phyloP scores from a whole-genome alignment of 2,113 vertebrate genomes.

The Rhynchomys soricoides region DNA sequence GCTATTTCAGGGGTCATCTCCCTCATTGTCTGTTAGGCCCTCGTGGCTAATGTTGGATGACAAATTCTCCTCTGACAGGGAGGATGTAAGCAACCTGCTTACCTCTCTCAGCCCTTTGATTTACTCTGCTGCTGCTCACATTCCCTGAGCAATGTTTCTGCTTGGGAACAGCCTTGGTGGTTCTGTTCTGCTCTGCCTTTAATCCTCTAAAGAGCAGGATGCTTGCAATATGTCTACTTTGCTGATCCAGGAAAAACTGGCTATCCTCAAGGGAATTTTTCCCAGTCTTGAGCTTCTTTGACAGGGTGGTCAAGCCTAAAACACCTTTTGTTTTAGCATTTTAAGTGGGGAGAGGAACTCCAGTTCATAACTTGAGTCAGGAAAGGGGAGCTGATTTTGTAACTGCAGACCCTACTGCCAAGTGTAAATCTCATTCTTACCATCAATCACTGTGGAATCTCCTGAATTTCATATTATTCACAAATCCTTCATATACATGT shows the following conservation, averaged over 20 bases:
- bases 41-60: not conserved
- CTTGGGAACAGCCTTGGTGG: not conserved
- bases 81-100: not conserved
- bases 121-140: not conserved
- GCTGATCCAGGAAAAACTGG: not conserved
- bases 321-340: not conserved
- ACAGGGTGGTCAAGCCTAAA: not conserved
- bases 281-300: not conserved
- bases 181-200: not conserved
- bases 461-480: not conserved
- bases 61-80: not conserved
- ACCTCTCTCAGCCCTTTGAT: not conserved
- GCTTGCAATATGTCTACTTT: not conserved
- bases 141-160: not conserved
- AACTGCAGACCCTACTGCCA: not conserved
- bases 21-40: not conserved
- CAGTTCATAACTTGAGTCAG: not conserved
- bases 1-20: conserved; percentile 46
- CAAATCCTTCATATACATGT: not conserved
- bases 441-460: not conserved
- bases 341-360: not conserved
- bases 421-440: not conserved
- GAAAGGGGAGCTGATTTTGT: not conserved
- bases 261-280: not conserved
- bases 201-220: not conserved